Evolutionary conservation across 2,888 invertebrate species (phyloP), one percentile per base, ranked within the genome.

Genomic region (Apamea epomidion): DNA sequence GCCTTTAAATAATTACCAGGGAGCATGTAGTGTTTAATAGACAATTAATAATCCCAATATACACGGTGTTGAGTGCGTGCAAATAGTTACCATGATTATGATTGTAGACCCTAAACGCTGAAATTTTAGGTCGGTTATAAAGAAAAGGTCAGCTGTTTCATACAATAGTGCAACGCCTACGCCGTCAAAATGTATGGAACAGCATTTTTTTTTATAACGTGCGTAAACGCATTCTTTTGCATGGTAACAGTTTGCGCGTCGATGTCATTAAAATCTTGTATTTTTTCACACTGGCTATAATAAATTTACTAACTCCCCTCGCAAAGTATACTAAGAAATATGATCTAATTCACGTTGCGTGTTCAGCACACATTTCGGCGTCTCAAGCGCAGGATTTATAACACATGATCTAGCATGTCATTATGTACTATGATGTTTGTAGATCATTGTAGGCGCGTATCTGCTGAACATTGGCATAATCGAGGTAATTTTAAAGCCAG

Each of bases 291-390:
- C 14, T 25, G 29, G 1, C 51, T 71, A 51, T 32, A 74, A 68
- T 16, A 68, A 42, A 32, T 45, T 62, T 29, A 62, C 62, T 37
- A 18, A 74, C 8, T 67, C 65, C 45, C 21, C 18, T 51, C 42
- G 62, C 45, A 73, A 81, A 75, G 62, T 67, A 65, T 58, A 67
- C 42, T 37, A 82, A 75, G 85, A 82, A 82, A 77, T 82, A 82
- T 86, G 77, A 83, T 76, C 67, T 60, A 60, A 62, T 83, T 77
- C 69, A 0, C 67, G 29, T 89, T 80, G 90, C 89, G 87, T 90
- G 88, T 74, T 48, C 51, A 48, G 64, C 51, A 45, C 80, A 65
- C 86, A 87, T 89, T 89, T 89, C 21, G 86, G 84, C 79, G 74
- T 83, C 83, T 83, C 82, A 14, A 65, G 70, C 81, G 77, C 80